Base-by-base conservation (phyloP, 2,113 vertebrate species). In the Cervus canadensis region DNA sequence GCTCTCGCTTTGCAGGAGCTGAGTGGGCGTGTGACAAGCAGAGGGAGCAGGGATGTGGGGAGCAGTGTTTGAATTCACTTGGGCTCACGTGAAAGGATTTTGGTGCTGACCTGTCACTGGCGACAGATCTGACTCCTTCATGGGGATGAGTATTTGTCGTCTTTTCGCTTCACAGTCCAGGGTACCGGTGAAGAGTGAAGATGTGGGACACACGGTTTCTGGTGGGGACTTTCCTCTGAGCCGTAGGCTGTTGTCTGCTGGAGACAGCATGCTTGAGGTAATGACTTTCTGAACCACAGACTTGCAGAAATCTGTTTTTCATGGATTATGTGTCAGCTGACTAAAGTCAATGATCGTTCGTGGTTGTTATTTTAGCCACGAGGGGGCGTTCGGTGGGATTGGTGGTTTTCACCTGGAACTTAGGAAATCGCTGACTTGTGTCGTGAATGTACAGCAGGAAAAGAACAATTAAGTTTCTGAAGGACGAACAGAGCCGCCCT, bases 1-100 rank as follows among this genome's bases (percentile, higher is more conserved):
- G 94, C 96, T 98, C 97, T 97, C 90, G 96, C 97, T 98, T 81
- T 97, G 98, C 97, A 97, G 97, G 90, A 78, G 60, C n/a, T 19
- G 1, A 19, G 16, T 36, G 93, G 12, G 74, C 4, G 7, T 17
- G 43, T 79, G 74, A 79, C 26, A 14, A 78, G 76, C 43, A 84
- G 25, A 9, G 30, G 54, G 33, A 9, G 85, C 10, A 4, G 26
- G 43, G 33, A 5, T 6, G 28, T 30, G 25, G 64, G 57, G 74
- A 59, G 52, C 48, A 19, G 64, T 28, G 64, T 7, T 6, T 14
- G 67, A 30, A 91, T 45, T 57, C 30, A 4, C 17, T n/a, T 8
- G 30, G 92, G 64, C 60, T 88, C 81, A 6, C 28, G 0, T 1
- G 10, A 57, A 79, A 48, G 45, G 94, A 59, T 90, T 98, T 96